Conservation (phyloP, 2,797 vertebrate species). For the Kryptolebias ocellatus region DNA sequence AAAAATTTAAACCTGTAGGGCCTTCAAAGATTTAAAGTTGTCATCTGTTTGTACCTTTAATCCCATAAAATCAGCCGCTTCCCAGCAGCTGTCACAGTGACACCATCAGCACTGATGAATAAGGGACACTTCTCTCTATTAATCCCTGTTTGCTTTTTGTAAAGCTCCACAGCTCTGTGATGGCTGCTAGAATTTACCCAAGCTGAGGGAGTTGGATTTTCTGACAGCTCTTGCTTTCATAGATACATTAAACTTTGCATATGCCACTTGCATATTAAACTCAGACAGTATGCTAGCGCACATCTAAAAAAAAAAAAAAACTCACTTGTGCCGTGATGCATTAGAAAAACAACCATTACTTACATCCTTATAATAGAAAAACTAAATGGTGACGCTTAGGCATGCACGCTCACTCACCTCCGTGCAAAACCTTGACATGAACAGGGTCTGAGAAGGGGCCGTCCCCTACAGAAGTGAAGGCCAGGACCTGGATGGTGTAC, state of each 20-base stretch:
- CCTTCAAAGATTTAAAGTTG: constrained; percentile 31
- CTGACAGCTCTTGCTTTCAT: constrained; percentile 55
- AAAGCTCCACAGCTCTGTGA: constrained; percentile 41
- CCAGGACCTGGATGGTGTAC: constrained; percentile 94
- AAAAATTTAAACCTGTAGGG: constrained; percentile 52
- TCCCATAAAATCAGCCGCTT: constrained; percentile 50
- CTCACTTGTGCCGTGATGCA: constrained; percentile 29
- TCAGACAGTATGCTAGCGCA: constrained; percentile 24
- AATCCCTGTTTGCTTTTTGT: constrained; percentile 58
- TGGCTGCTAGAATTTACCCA: constrained; percentile 48
- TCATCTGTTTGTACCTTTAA: constrained; percentile 49
- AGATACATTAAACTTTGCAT: constrained; percentile 27
- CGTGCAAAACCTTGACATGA: constrained; percentile 94
- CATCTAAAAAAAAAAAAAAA: constrained; percentile 1
- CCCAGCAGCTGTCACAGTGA: constrained; percentile 49
- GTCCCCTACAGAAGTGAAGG: constrained; percentile 96
- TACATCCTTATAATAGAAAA: constrained; percentile 19
- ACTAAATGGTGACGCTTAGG: constrained; percentile 10
- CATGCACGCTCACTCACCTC: constrained; percentile 84
- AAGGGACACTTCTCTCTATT: constrained; percentile 41
- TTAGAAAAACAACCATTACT: constrained; percentile 27
- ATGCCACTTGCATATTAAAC: constrained; percentile 42
- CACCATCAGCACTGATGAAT: constrained; percentile 32
- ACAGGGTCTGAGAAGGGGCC: constrained; percentile 96
- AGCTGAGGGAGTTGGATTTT: constrained; percentile 46